These are phyloP conservation scores for Mormoops blainvillei DNA, from an alignment of 2,113 vertebrate species.

Conservation along the genomic window DNA sequence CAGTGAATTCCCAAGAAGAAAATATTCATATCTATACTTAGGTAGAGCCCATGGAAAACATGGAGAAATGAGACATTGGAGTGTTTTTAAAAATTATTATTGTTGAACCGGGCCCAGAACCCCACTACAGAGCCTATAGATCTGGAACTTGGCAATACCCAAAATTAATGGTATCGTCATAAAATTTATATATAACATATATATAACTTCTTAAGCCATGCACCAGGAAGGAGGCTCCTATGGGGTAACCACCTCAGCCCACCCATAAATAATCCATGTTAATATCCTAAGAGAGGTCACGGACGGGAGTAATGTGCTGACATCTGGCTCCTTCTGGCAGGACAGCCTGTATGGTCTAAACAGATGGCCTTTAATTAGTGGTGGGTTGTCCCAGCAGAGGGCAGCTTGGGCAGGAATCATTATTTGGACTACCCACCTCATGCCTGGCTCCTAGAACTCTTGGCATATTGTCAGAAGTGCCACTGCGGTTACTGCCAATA, in stretches of 20 bases:
- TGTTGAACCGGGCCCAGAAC: constrained; percentile 44
- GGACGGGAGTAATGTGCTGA: neutral
- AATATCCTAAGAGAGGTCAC: constrained; percentile 42
- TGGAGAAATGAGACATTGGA: constrained; percentile 21
- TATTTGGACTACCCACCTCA: constrained; percentile 49
- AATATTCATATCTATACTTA: constrained; percentile 34
- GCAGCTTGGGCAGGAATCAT: constrained; percentile 19
- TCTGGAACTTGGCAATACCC: constrained; percentile 34
- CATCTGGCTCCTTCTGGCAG: constrained; percentile 50
- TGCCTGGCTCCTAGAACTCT: constrained; percentile 39
- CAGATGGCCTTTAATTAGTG: constrained; percentile 60
- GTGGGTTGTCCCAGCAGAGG: constrained; percentile 35
- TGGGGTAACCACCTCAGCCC: neutral
- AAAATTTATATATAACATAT: constrained; percentile 9
- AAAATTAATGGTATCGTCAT: constrained; percentile 33
- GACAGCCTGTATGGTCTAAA: neutral
- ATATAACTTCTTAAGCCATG: neutral
- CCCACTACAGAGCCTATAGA: neutral
- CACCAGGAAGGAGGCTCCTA: constrained; percentile 21
- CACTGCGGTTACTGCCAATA: constrained; percentile 30
- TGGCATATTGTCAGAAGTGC: constrained; percentile 30
- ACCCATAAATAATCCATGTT: constrained; percentile 47
- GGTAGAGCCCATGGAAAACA: neutral
- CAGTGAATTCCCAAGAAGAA: neutral
- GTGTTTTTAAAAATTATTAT: constrained; percentile 39